Evolutionary conservation across 2,888 invertebrate genomes (phyloP).

Genomic region (Cynaeus angustus): DNA sequence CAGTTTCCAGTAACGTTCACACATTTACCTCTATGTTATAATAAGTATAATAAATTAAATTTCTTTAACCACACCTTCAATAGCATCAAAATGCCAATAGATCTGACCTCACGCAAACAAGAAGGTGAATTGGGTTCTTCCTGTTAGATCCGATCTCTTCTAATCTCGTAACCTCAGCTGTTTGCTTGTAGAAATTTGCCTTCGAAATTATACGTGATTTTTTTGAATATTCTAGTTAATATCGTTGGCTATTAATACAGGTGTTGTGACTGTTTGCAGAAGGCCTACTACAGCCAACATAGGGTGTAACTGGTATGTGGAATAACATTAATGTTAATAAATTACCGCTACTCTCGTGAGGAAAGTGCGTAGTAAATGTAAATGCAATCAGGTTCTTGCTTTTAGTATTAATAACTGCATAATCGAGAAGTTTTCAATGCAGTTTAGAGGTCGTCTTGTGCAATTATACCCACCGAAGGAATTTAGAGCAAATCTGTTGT

Average conservation of each 20-base stretch:
- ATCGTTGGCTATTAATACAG: background rate
- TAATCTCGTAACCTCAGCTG: conserved; percentile 6
- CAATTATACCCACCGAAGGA: conserved; percentile 20
- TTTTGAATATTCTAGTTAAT: background rate
- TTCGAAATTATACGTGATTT: background rate
- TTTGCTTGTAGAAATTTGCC: conserved; percentile 3
- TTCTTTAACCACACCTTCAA: conserved; percentile 31
- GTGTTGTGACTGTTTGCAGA: background rate
- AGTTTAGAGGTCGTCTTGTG: conserved; percentile 33
- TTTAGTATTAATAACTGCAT: conserved; percentile 28
- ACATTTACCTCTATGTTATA: conserved; percentile 1
- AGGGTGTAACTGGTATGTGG: conserved; percentile 42
- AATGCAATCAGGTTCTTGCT: conserved; percentile 44
- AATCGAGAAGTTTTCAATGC: conserved; percentile 40
- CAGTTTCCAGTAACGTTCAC: background rate
- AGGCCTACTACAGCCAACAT: background rate
- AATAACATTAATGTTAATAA: conserved; percentile 34
- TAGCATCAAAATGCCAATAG: conserved; percentile 26
- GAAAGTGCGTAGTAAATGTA: conserved; percentile 41
- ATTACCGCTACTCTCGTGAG: conserved; percentile 43
- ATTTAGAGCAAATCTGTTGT: conserved; percentile 29
- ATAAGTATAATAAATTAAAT: conserved; percentile 16
- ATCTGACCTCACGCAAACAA: conserved; percentile 17
- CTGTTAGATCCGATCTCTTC: conserved; percentile 1
- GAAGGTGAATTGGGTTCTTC: conserved; percentile 9